Evolutionary conservation across 2,797 vertebrate genomes (phyloP), one percentile per base, ranked within the genome.

Genomic region (Ambastaia sidthimunki): DNA sequence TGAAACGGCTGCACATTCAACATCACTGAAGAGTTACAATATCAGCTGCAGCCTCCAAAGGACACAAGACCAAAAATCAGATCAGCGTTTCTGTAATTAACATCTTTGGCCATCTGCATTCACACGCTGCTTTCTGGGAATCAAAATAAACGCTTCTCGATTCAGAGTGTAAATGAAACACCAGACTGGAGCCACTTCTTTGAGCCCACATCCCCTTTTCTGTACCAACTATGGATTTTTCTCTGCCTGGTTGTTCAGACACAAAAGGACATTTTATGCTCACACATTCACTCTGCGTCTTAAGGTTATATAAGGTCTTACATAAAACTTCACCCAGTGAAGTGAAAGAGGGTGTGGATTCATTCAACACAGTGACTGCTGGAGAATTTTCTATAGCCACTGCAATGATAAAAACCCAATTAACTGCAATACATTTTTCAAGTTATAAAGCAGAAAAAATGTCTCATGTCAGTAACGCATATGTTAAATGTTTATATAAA

Each of bases 261-360:
- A 63, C 28, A 34, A 63, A 18, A 62, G 60, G 28, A 34, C 7
- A 31, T 31, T 50, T 50, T 50, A 13, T 41, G 55, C 67, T 78
- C n/a, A 12, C 9, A 4, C 1, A 65, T 34, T 69, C 52, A 69
- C 37, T 31, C 28, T 13, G n/a, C 1, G 21, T 63, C 62, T 25
- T 23, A 74, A 71, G 76, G 67, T 62, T 71, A 78, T 78, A 47
- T 71, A 78, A 71, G 57, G 57, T 23, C 57, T 78, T 71, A 25
- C 11, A 41, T 62, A 78, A 71, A 71, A 25, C 28, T 0, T 9
- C 0, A 3, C 50, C n/a, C 28, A 78, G 19, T 48, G 47, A 19
- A 25, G 25, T 60, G n/a, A n/a, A 71, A 41, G 55, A 63, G 68
- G 44, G 28, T 15, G 25, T n/a, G 47, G n/a, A 52, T 54, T 19